Percentiles rank a stretch among this genome's conserved stretches.
phyloP scores from a whole-genome alignment of 2,797 vertebrate species.

The Aeoliscus strigatus region DNA sequence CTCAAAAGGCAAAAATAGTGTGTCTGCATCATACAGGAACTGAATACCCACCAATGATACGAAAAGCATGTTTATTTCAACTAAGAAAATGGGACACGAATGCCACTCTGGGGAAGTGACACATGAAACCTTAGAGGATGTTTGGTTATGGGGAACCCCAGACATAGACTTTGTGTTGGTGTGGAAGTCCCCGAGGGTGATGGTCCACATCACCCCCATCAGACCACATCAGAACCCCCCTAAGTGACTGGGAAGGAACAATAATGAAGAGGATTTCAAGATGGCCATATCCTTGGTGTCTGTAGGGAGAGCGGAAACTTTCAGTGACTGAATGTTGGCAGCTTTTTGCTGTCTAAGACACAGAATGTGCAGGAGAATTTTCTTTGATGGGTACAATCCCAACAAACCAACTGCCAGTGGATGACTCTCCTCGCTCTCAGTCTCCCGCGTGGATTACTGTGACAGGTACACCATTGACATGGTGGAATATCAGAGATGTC shows the following conservation, averaged over 20 bases:
- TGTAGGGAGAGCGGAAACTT: conserved; percentile 16
- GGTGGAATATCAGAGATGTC: conserved; percentile 30
- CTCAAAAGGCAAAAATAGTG: conserved; percentile 25
- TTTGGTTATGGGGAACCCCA: conserved; percentile 1
- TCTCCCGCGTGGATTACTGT: conserved; percentile 23
- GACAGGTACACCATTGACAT: conserved; percentile 1
- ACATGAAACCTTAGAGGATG: conserved; percentile 2
- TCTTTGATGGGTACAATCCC: conserved; percentile 20
- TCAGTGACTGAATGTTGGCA: conserved; percentile 12
- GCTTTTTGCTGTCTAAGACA: conserved; percentile 18
- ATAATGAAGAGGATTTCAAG: conserved; percentile 15
- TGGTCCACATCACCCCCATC: too few relatives aligned
- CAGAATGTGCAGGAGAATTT: conserved; percentile 20
- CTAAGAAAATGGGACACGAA: conserved; percentile 32
- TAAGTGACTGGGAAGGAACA: too few relatives aligned
- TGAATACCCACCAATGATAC: conserved; percentile 32
- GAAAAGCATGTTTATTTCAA: conserved; percentile 61
- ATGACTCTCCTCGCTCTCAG: conserved; percentile 20
- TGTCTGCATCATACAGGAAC: conserved; percentile 38
- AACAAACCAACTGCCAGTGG: conserved; percentile 45
- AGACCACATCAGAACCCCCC: conserved; percentile 6
- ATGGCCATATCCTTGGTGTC: conserved; percentile 10
- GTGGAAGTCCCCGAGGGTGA: conserved; percentile 15
- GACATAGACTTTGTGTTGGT: too few relatives aligned
- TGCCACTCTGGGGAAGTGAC: conserved; percentile 13